A percentile compares a stretch with the other conserved stretches of the same genome.
phyloP scores from a whole-genome alignment of 2,797 vertebrate genomes.

The Anomalospiza imberbis region DNA sequence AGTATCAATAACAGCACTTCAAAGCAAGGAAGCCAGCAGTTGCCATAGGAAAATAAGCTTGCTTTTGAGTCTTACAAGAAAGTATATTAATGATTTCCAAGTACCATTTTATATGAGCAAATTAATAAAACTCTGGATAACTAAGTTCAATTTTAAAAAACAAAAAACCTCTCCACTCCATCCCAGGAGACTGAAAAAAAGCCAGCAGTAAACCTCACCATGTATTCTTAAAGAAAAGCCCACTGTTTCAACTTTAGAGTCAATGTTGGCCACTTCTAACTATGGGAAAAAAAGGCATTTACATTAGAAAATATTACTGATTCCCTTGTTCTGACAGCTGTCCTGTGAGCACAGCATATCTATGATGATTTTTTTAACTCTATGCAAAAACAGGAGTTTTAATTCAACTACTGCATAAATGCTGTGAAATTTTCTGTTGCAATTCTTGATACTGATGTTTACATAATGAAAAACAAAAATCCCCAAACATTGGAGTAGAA shows the following conservation, averaged over 20 bases:
- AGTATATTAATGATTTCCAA: background rate
- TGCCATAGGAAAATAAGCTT: background rate
- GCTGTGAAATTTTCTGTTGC: background rate
- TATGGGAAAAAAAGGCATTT: background rate
- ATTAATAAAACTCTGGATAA: background rate
- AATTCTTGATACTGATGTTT: background rate
- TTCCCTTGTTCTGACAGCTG: background rate
- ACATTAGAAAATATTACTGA: background rate
- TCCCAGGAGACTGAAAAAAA: background rate
- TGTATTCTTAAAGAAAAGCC: background rate
- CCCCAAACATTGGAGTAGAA: background rate
- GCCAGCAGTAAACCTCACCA: accelerated
- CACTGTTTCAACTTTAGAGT: background rate
- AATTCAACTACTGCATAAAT: background rate
- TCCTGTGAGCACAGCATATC: background rate
- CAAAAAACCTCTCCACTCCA: accelerated
- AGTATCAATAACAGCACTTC: background rate
- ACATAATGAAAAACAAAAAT: background rate
- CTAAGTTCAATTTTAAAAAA: background rate
- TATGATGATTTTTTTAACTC: background rate
- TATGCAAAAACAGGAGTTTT: background rate
- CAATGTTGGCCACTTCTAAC: background rate
- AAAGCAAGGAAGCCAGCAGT: background rate
- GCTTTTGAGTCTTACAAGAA: background rate
- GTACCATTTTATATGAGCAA: background rate